Evolutionary conservation across 2,113 vertebrate genomes (phyloP), one percentile per base, ranked within the genome.

Genomic region (Gnathonemus longibarbis): DNA sequence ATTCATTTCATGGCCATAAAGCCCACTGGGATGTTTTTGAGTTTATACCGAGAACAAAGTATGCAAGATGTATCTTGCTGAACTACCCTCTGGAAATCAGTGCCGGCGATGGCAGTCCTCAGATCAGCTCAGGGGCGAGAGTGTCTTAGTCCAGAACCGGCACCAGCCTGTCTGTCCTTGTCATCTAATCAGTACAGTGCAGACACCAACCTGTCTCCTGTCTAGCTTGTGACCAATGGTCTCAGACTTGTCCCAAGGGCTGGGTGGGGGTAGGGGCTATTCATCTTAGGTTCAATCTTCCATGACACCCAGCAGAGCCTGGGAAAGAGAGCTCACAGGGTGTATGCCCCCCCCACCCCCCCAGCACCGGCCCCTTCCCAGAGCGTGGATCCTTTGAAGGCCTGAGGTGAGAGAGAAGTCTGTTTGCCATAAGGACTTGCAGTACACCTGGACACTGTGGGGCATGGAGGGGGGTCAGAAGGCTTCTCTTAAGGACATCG

Each of bases 191-290:
- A 87, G 49, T 52, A 39, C 49, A 53, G 49, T 87, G 49, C 31
- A 87, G 85, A 52, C 50, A 53, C 85, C 50, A 35, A 49, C 27
- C 58, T 91, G 91, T 89, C 89, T 91, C 84, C 90, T 84, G 31
- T 48, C 21, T 62, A 89, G 56, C 66, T 83, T 53, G 62, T 48
- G 84, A 91, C 91, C 91, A 93, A 93, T 92, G 92, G 92, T 84
- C 90, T 91, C 94, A 91, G 92, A n/a, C 91, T 93, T 91, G 88
- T 94, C 91, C 94, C 90, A 91, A 91, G 93, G 90, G 91, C 90
- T 77, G 46, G 77, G 24, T 46, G 92, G 92, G 93, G 93, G 94
- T 89, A 90, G 84, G 93, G 93, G 92, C 62, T 87, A 84, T 58
- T 42, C 87, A 7, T 91, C 52, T 27, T 48, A 8, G 90, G 50